Conservation (phyloP, 2,797 vertebrate genomes). For the Gadopsis marmoratus region DNA sequence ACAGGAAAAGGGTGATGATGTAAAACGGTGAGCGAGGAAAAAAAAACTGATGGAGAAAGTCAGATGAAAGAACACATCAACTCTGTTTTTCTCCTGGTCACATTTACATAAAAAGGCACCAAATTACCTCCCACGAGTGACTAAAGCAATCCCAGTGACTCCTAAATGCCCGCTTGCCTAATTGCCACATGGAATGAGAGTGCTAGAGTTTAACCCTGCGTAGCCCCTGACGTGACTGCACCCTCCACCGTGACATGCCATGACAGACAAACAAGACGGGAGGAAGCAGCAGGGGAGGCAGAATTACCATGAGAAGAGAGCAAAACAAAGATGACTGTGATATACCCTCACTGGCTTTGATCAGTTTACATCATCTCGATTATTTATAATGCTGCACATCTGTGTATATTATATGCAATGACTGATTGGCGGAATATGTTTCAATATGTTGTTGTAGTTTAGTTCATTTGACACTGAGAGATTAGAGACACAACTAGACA, state of each 20-base stretch:
- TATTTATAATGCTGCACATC: background rate
- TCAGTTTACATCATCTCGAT: constrained; percentile 17
- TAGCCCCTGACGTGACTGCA: constrained; percentile 35
- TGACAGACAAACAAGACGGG: constrained; percentile 52
- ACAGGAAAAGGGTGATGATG: background rate
- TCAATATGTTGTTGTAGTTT: background rate
- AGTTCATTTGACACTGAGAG: background rate
- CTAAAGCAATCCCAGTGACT: constrained; percentile 45
- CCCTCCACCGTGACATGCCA: constrained; percentile 54
- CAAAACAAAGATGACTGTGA: constrained; percentile 49
- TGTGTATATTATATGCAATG: background rate
- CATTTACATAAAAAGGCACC: constrained; percentile 68
- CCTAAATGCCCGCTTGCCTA: constrained; percentile 60
- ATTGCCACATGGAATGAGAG: constrained; percentile 69
- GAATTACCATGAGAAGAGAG: constrained; percentile 41
- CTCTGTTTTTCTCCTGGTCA: constrained; percentile 14
- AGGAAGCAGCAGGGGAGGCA: constrained; percentile 30
- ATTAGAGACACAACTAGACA: background rate
- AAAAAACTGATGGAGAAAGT: constrained; percentile 22
- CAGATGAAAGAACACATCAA: constrained; percentile 22
- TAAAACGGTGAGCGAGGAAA: constrained; percentile 6
- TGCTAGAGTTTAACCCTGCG: constrained; percentile 74
- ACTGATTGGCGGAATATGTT: background rate
- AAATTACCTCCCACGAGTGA: constrained; percentile 63
- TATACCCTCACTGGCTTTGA: constrained; percentile 5